Conservation (phyloP, 1,140 invertebrate species). For the Brachionus manjavacas region DNA sequence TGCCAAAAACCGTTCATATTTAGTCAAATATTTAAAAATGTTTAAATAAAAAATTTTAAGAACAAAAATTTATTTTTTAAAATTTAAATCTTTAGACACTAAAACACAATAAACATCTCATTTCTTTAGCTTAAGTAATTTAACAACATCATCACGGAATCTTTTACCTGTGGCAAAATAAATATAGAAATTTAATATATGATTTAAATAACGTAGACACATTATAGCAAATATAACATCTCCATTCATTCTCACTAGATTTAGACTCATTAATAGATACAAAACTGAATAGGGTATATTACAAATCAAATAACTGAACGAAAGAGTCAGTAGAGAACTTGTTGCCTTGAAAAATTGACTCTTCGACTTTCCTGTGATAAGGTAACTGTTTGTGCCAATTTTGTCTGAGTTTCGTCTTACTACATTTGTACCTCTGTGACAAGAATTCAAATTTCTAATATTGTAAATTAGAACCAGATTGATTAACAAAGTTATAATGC, state of each 20-base stretch:
- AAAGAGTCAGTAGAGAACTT: not conserved
- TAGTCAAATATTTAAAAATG: too few species aligned
- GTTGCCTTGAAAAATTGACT: constrained; percentile 34
- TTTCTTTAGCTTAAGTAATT: not conserved
- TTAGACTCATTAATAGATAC: constrained; percentile 29
- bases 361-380: not conserved
- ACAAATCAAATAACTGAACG: constrained; percentile 36
- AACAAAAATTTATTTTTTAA: not conserved
- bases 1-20: too few species aligned
- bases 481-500: constrained; percentile 25
- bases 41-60: too few species aligned
- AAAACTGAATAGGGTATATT: constrained; percentile 37
- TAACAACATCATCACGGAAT: constrained; percentile 18
- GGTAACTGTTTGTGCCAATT: not conserved
- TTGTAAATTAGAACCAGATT: constrained; percentile 33
- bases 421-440: not conserved
- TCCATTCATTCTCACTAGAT: constrained; percentile 15
- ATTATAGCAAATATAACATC: constrained; percentile 37
- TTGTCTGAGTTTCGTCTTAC: not conserved
- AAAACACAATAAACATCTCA: not conserved
- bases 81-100: not conserved
- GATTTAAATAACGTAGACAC: constrained; percentile 35
- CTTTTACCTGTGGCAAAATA: constrained; percentile 35
- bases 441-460: constrained; percentile 30
- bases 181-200: constrained; percentile 36